A percentile compares a stretch with the other conserved stretches of the same genome.
Evolutionary conservation across 2,113 vertebrate species (phyloP).

Genomic region (Suncus etruscus): DNA sequence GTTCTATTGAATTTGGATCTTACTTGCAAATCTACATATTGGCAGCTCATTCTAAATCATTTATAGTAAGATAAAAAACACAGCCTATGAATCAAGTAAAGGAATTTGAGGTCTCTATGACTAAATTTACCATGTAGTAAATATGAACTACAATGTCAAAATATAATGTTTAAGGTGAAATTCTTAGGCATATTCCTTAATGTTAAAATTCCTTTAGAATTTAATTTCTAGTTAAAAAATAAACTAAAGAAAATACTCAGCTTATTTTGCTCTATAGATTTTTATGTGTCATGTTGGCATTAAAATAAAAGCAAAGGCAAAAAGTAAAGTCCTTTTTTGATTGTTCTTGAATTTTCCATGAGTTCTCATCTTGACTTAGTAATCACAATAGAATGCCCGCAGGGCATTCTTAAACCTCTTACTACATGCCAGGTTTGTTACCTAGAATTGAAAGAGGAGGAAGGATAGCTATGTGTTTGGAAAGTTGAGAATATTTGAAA

Average conservation of each 20-base stretch:
- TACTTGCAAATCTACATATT: slow-evolving; percentile 53
- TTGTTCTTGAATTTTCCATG: not conserved
- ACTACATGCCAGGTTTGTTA: no score
- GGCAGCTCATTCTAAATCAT: slow-evolving; percentile 34
- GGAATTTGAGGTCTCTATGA: not conserved
- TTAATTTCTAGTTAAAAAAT: not conserved
- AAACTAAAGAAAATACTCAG: not conserved
- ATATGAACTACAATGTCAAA: not conserved
- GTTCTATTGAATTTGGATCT: slow-evolving; percentile 53
- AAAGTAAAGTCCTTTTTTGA: not conserved
- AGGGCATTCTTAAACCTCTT: not conserved
- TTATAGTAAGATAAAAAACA: not conserved
- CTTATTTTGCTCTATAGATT: slow-evolving; percentile 21
- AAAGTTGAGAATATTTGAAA: not conserved
- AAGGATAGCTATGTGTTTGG: not conserved
- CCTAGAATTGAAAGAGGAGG: not conserved
- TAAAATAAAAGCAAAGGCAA: not conserved
- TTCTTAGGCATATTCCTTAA: slow-evolving; percentile 40
- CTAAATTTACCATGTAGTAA: not conserved
- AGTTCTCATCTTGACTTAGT: not conserved
- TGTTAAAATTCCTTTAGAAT: slow-evolving; percentile 53
- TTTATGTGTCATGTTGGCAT: not conserved
- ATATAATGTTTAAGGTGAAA: slow-evolving; percentile 64
- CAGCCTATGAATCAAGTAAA: not conserved
- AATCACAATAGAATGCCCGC: not conserved